These are phyloP conservation scores for Gymnothorax javanicus DNA, from an alignment of 2,797 vertebrate species.

Conservation along the genomic window DNA sequence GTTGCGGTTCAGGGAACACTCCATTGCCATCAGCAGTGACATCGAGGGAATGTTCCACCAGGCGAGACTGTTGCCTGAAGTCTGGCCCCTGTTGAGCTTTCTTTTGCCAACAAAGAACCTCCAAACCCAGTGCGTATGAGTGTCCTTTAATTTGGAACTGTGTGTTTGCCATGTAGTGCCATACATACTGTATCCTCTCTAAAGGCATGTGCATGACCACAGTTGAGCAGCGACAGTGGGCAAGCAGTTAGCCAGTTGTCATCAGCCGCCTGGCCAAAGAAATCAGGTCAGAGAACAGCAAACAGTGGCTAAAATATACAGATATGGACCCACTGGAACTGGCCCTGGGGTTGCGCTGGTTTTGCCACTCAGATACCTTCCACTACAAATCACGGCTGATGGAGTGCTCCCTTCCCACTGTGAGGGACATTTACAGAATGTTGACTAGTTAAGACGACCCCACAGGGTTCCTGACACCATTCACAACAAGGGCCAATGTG, in stretches of 20 bases:
- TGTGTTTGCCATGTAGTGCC: no score
- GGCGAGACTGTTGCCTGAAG: neutral
- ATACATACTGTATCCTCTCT: no score
- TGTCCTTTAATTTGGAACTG: neutral
- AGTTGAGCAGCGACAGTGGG: neutral
- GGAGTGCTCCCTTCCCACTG: slow-evolving; percentile 5
- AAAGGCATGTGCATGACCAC: neutral
- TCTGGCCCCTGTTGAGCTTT: neutral
- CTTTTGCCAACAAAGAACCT: neutral
- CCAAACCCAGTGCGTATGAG: neutral
- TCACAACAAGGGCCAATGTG: slow-evolving; percentile 14
- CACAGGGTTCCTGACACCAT: slow-evolving; percentile 22
- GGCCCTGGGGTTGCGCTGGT: neutral
- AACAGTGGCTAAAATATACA: slow-evolving; percentile 4
- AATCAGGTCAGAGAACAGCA: no score
- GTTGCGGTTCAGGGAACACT: neutral
- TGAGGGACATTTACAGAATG: neutral
- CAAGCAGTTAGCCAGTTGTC: neutral
- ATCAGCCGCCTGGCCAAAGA: neutral
- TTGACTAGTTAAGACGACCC: slow-evolving; percentile 21
- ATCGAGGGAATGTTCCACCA: neutral
- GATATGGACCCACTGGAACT: slow-evolving; percentile 9
- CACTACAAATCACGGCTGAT: neutral
- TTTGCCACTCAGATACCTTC: neutral
- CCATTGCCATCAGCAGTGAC: neutral